Conservation (phyloP, 2,113 vertebrate genomes). For the Pseudorectes ferrugineus region DNA sequence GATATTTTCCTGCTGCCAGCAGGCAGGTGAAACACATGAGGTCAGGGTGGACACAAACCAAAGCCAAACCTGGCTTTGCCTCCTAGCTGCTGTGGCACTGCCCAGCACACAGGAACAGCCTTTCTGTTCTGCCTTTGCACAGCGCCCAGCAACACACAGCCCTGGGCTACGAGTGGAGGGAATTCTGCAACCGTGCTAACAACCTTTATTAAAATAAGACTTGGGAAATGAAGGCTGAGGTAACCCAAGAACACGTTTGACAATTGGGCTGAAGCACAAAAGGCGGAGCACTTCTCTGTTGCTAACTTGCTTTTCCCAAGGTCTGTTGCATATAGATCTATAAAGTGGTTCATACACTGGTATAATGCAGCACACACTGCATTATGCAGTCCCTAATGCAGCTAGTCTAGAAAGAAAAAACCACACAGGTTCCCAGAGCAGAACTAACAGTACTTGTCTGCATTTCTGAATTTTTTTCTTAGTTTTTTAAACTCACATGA, state of each 20-base stretch:
- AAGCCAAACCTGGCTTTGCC: not conserved
- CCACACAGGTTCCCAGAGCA: not conserved
- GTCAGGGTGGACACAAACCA: not conserved
- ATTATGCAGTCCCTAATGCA: not conserved
- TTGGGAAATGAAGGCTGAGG: not conserved
- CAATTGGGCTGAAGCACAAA: not conserved
- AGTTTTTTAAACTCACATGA: slow-evolving; percentile 39
- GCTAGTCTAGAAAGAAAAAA: not conserved
- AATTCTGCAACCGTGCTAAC: not conserved
- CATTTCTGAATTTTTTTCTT: not conserved
- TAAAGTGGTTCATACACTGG: not conserved
- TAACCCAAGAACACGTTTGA: not conserved
- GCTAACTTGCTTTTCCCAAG: not conserved
- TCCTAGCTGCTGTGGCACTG: not conserved
- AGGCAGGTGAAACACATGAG: not conserved
- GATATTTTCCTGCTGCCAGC: not conserved
- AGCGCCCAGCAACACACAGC: not conserved
- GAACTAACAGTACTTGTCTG: not conserved
- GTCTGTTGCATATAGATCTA: not conserved
- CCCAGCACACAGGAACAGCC: not conserved
- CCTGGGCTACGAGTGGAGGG: not conserved
- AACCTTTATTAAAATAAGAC: not conserved
- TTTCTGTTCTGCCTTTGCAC: not conserved
- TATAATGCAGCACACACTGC: no score
- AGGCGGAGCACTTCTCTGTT: not conserved